These are phyloP conservation scores for Philopotamus ludificatus DNA, from an alignment of 1,140 invertebrate genomes.

Conservation along the genomic window DNA sequence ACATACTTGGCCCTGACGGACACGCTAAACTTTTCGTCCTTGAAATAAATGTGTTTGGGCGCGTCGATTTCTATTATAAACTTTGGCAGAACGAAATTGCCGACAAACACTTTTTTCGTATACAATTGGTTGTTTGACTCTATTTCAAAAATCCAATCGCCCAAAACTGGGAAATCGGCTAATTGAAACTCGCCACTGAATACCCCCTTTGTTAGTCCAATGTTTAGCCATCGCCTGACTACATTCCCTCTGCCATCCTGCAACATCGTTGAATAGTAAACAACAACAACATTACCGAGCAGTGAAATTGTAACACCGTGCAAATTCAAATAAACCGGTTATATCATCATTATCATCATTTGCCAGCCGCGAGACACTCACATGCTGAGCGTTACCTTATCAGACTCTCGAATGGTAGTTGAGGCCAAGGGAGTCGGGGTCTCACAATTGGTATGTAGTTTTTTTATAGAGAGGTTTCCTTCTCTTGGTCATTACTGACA, in stretches of 20 bases:
- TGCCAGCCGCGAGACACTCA: too few relatives aligned
- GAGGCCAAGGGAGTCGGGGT: too few relatives aligned
- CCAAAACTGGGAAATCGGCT: slow-evolving; percentile 82
- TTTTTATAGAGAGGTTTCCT: too few relatives aligned
- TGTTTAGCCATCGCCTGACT: slow-evolving; percentile 76
- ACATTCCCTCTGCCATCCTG: slow-evolving; percentile 62
- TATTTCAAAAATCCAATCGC: slow-evolving; percentile 76
- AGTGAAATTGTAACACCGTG: too few relatives aligned
- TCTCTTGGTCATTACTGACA: too few relatives aligned
- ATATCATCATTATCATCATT: too few relatives aligned
- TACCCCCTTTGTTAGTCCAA: slow-evolving; percentile 70
- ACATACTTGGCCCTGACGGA: slow-evolving; percentile 82
- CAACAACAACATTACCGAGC: too few relatives aligned
- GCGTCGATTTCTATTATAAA: slow-evolving; percentile 84
- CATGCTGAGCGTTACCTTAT: too few relatives aligned
- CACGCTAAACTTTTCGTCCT: slow-evolving; percentile 72
- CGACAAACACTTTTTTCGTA: slow-evolving; percentile 74
- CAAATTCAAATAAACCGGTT: too few relatives aligned
- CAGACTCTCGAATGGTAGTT: too few relatives aligned
- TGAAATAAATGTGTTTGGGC: slow-evolving; percentile 77
- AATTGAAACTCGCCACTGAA: slow-evolving; percentile 77
- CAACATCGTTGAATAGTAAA: too few relatives aligned
- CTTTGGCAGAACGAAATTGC: slow-evolving; percentile 91
- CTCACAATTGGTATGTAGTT: too few relatives aligned
- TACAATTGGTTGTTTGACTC: slow-evolving; percentile 62